These are phyloP conservation scores for Amphiprion clarkii DNA, from an alignment of 2,797 vertebrate species.

Conservation along the genomic window DNA sequence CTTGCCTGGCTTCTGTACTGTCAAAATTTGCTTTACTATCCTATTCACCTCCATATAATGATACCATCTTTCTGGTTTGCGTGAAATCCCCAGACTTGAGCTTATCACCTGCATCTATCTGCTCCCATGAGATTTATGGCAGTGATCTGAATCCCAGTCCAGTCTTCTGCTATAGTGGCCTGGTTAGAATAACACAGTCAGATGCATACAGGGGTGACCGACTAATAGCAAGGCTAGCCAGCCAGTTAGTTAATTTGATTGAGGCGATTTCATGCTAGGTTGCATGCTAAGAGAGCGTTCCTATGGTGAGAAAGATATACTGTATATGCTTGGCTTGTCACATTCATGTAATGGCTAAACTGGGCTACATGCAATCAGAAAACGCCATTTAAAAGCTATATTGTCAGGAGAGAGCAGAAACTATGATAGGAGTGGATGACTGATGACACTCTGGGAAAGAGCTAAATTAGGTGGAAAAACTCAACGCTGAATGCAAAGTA, in stretches of 20 bases:
- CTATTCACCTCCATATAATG: too few species aligned
- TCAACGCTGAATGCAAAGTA: conserved; percentile 50
- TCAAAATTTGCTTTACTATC: too few species aligned
- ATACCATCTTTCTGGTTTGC: too few species aligned
- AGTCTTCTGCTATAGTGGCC: background rate
- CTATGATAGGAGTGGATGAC: conserved; percentile 44
- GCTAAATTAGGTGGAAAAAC: conserved; percentile 64
- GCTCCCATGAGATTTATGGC: too few species aligned
- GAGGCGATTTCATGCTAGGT: conserved; percentile 46
- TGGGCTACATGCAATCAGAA: conserved; percentile 34
- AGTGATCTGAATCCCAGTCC: too few species aligned
- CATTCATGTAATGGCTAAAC: conserved; percentile 41
- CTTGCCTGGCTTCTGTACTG: too few species aligned
- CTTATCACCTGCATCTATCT: too few species aligned
- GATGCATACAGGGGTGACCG: background rate
- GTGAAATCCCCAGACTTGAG: too few species aligned
- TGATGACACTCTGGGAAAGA: conserved; percentile 56
- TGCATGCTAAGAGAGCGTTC: conserved; percentile 20
- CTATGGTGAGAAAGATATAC: conserved; percentile 5
- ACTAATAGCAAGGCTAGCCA: background rate
- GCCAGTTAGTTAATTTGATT: conserved; percentile 22
- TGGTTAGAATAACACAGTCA: background rate
- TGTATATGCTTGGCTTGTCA: conserved; percentile 43
- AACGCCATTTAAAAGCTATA: conserved; percentile 33
- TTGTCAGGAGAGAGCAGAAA: conserved; percentile 26